Evolutionary conservation across 2,797 vertebrate species (phyloP), one percentile per base, ranked within the genome.

Genomic region (Lateolabrax maculatus): DNA sequence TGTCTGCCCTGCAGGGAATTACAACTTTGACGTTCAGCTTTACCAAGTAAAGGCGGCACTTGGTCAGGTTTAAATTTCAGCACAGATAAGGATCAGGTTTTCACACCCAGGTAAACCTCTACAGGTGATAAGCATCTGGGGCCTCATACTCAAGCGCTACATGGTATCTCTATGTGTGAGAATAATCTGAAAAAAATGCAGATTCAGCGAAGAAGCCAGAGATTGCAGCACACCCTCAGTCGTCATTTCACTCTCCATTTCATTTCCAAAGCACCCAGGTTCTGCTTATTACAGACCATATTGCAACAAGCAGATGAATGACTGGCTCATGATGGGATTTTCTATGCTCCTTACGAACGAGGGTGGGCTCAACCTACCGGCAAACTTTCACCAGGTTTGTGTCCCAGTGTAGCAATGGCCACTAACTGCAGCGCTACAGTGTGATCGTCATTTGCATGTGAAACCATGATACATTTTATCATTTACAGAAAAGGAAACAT

Each of bases 1-100:
- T 58, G 60, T 70, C 51, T 82, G 81, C 61, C 66, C 58, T 9
- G 31, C 1, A 70, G 58, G 64, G 27, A 27, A 72, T 79, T 44
- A 25, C 51, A 60, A 13, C 36, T 52, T 19, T 78, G 51, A 83
- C 51, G 46, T 34, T 76, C 12, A 36, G 29, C 44, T 37, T 49
- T 51, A n/a, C n/a, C n/a, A n/a, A n/a, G n/a, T n/a, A n/a, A n/a
- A n/a, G n/a, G n/a, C n/a, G n/a, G n/a, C n/a, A n/a, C n/a, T n/a
- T n/a, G n/a, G n/a, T n/a, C n/a, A n/a, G n/a, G 41, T 29, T 48
- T 13, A 27, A 27, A 10, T 58, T 75, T 46, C 21, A 29, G 51
- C 25, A 9, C 0, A 2, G 12, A 9, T 9, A 29, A 53, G 19
- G 11, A 46, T 64, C 27, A 51, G 13, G 12, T 39, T 46, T 58